These are phyloP conservation scores for Anastatus disparis DNA, from an alignment of 1,140 invertebrate genomes.

Conservation along the genomic window DNA sequence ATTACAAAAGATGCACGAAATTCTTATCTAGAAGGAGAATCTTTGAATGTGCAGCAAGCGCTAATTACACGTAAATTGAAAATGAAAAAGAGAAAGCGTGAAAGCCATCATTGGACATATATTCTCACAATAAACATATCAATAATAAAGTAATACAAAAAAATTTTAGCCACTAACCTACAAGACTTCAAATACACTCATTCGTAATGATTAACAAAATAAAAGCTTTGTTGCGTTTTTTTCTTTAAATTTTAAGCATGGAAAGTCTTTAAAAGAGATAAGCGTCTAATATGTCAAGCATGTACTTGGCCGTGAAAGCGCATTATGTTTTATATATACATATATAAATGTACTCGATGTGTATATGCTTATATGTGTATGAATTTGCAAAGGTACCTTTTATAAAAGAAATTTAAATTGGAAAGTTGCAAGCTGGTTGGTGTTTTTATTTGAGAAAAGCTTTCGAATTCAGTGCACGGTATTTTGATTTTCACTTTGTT, in stretches of 20 bases:
- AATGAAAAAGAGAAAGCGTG: neutral
- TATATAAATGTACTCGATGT: too few species aligned
- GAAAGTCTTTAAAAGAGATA: neutral
- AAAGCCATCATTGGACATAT: neutral
- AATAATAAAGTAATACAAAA: neutral
- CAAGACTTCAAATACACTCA: too few species aligned
- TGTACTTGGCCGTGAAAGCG: slow-evolving; percentile 25
- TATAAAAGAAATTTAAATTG: slow-evolving; percentile 18
- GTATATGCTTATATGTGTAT: too few species aligned
- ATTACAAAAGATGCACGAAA: too few species aligned
- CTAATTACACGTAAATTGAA: too few species aligned
- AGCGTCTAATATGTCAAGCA: neutral
- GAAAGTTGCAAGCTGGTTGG: slow-evolving; percentile 18
- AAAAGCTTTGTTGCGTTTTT: too few species aligned
- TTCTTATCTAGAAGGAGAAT: too few species aligned
- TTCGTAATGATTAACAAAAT: too few species aligned
- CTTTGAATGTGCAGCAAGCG: too few species aligned
- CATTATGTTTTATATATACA: too few species aligned
- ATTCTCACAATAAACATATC: slow-evolving; percentile 13
- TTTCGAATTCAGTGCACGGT: too few species aligned
- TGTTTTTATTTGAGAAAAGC: neutral
- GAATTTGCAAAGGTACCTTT: neutral
- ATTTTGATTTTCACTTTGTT: neutral
- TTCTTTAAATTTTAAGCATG: slow-evolving; percentile 6
- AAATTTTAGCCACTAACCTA: too few species aligned